Base-by-base conservation (phyloP, 2,888 invertebrate species). In the Augiades crinisus region DNA sequence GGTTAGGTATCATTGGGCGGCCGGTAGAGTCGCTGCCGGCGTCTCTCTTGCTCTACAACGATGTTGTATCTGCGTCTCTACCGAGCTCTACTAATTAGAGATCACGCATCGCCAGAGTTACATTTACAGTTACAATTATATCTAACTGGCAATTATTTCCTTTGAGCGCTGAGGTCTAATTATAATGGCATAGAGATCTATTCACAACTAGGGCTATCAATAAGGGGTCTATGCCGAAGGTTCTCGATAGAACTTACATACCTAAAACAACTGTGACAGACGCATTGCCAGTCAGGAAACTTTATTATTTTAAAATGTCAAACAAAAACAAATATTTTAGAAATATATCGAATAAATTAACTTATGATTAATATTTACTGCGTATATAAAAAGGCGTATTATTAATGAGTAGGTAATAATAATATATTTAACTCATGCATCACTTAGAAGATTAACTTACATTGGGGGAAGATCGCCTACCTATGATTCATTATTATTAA, bases 111-210 rank as follows among this genome's bases (percentile, higher is more conserved):
- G 33, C 22, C 16, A 27, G 31, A 2, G 19, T 44, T 33, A 44
- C 44, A 44, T 21, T 31, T 30, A 30, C 30, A 14, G 6, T 22
- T 22, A 38, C 22, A 38, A 38, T 38, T 24, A 13, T 21, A 30
- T 10, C 31, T 40, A 30, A 16, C 31, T 40, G 33, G 38, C 36
- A 47, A 49, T 49, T 34, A 49, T 34, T 33, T 38, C n/a, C 21
- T 38, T 44, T 44, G 44, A 44, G 44, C 19, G 10, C 3, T 30
- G 22, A 22, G 14, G 31, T 38, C 37, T 21, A 49, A 52, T 53
- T 33, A 53, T 33, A 51, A 31, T 14, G 17, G 17, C 45, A 37
- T 45, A 19, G 54, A 54, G 67, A 75, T 46, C 33, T 21, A 12
- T 22, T 30, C 12, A n/a, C 10, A 30, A 10, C 30, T 12, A n/a